Evolutionary conservation across 2,797 vertebrate species (phyloP), one percentile per base, ranked within the genome.

Genomic region (Gambelia wislizenii): DNA sequence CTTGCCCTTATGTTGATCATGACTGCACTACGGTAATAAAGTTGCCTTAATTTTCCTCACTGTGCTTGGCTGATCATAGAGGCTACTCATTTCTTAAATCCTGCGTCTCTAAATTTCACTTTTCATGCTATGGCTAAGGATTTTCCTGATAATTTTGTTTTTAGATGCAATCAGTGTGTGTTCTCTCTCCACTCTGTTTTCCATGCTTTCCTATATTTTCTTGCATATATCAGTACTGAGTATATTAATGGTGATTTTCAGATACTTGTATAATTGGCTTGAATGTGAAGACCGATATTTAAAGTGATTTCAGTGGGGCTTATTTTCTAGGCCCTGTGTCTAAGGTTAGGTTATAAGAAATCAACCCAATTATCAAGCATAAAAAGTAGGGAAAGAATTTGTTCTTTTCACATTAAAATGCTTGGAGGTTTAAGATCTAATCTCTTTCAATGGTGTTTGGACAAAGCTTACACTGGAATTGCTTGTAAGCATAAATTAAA

Each of bases 401-500:
- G 91, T 87, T 86, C 54, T 89, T 82, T 52, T 94, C 94, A 79
- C 78, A 88, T 91, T 83, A 85, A 89, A 92, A 44, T 47, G 54
- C 91, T 49, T 90, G 83, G 47, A 84, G 91, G 70, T 94, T 94
- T 91, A 90, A 91, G 92, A 95, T 91, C 80, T 85, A 33, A 8
- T 94, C 91, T 91, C 3, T 90, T 88, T 88, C 81, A 91, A 77
- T 89, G 72, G 89, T 94, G 80, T 90, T 84, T 89, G 84, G 92
- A 88, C 92, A 89, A 9, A 85, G 85, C 91, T 93, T 92, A 93
- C 89, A 89, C 88, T 84, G 91, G 88, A 93, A 94, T 90, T 92
- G 91, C 93, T 95, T 92, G 92, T 94, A 90, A 89, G 94, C 90
- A 86, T 95, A 94, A 93, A 95, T 95, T 94, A 93, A 92, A 92